Evolutionary conservation across 2,113 vertebrate species (phyloP).

Genomic region (Vombatus ursinus): DNA sequence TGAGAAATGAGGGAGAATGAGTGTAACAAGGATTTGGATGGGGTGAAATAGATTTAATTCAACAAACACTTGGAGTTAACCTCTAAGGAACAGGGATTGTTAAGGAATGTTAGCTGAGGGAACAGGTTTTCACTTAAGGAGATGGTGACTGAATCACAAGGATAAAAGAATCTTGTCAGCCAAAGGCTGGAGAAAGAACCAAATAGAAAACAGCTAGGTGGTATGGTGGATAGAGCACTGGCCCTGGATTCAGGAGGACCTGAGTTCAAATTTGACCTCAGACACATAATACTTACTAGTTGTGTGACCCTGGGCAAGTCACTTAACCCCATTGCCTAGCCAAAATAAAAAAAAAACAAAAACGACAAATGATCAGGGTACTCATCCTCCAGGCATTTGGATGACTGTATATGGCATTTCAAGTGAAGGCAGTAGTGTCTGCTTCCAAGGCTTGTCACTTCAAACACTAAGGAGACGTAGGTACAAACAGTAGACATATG

Average conservation of each 20-base stretch:
- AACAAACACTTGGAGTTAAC: background rate
- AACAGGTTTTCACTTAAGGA: background rate
- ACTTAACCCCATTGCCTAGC: too few species aligned
- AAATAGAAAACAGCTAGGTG: background rate
- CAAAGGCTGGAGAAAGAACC: background rate
- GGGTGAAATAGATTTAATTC: background rate
- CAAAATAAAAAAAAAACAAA: too few species aligned
- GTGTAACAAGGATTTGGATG: background rate
- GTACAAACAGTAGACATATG: background rate
- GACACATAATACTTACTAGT: too few species aligned
- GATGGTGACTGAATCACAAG: background rate
- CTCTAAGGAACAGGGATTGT: background rate
- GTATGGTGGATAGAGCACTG: too few species aligned
- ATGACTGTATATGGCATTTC: background rate
- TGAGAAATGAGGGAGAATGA: background rate
- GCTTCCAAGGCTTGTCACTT: background rate
- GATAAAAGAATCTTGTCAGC: background rate
- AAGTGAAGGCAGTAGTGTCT: background rate
- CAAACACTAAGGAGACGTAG: background rate
- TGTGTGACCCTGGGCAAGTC: too few species aligned
- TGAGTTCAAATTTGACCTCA: too few species aligned
- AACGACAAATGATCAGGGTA: background rate
- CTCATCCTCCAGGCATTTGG: background rate
- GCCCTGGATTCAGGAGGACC: too few species aligned
- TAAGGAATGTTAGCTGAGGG: background rate